Percentiles rank a stretch among this genome's conserved stretches.
Evolutionary conservation across 2,888 invertebrate genomes (phyloP).

Genomic region (Watsonalla cultraria): DNA sequence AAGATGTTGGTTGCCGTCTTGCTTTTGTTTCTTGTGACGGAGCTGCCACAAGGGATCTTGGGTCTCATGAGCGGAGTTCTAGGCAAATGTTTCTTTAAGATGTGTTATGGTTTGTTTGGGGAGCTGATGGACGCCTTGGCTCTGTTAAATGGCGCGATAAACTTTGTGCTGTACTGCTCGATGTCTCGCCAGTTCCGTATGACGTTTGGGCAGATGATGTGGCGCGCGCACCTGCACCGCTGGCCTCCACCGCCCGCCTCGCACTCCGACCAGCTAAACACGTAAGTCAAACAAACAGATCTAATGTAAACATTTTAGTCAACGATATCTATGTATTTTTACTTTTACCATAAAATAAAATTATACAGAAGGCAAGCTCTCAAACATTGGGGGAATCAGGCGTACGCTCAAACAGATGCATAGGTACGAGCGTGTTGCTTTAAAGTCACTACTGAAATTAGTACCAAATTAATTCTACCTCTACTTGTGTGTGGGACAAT

Average conservation of each 20-base stretch:
- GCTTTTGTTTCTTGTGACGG: constrained; percentile 91
- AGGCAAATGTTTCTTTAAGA: constrained; percentile 84
- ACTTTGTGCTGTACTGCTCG: constrained; percentile 95
- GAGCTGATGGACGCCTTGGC: constrained; percentile 95
- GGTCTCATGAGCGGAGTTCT: constrained; percentile 65
- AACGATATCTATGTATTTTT: background rate
- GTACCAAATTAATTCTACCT: too few species aligned
- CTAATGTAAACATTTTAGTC: constrained; percentile 5
- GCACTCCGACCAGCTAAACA: constrained; percentile 81
- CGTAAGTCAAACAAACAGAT: constrained; percentile 64
- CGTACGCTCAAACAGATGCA: too few species aligned
- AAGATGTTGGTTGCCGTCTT: constrained; percentile 93
- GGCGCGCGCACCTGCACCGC: constrained; percentile 63
- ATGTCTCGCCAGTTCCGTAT: constrained; percentile 95
- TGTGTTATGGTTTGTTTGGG: constrained; percentile 89
- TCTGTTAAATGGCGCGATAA: constrained; percentile 93
- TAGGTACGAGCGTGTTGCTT: too few species aligned
- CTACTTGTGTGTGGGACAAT: too few species aligned
- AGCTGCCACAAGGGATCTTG: constrained; percentile 89
- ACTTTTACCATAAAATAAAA: too few species aligned
- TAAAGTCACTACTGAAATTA: too few species aligned
- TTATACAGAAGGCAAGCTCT: too few species aligned
- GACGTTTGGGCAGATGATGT: constrained; percentile 69
- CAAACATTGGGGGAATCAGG: too few species aligned
- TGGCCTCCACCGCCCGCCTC: constrained; percentile 73